These are phyloP conservation scores for Himalopsyche kuldschensis DNA, from an alignment of 2,888 invertebrate genomes.

Conservation along the genomic window DNA sequence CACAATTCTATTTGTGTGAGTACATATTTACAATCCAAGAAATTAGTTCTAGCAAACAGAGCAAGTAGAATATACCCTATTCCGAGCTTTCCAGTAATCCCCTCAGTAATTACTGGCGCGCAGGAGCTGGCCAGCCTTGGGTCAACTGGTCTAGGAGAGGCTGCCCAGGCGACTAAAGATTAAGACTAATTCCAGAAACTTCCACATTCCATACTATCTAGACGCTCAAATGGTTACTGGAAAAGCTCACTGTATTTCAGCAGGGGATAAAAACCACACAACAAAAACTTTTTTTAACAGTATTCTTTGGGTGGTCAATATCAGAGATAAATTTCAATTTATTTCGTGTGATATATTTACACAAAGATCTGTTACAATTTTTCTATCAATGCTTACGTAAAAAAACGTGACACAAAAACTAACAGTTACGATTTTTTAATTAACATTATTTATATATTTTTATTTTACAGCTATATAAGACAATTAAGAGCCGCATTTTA, in stretches of 20 bases:
- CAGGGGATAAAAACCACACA: not conserved
- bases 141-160: not conserved
- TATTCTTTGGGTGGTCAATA: too few species aligned
- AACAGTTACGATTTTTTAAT: too few species aligned
- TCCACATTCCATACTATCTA: not conserved
- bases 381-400: too few species aligned
- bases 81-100: conserved; percentile 8
- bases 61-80: not conserved
- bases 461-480: too few species aligned
- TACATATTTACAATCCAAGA: not conserved
- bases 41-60: not conserved
- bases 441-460: too few species aligned
- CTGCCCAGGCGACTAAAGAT: conserved; percentile 15
- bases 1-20: not conserved
- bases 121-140: conserved; percentile 6
- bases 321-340: too few species aligned
- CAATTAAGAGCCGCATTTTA: too few species aligned
- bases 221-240: not conserved
- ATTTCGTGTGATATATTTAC: too few species aligned
- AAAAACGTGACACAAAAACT: too few species aligned
- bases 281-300: too few species aligned
- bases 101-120: conserved; percentile 16
- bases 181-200: conserved; percentile 16
- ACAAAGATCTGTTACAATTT: too few species aligned
- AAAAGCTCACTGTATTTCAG: not conserved